Percentiles rank a stretch among this genome's conserved stretches.
These are phyloP conservation scores for Hypomesus transpacificus DNA, from an alignment of 2,113 vertebrate genomes.

Conservation along the genomic window DNA sequence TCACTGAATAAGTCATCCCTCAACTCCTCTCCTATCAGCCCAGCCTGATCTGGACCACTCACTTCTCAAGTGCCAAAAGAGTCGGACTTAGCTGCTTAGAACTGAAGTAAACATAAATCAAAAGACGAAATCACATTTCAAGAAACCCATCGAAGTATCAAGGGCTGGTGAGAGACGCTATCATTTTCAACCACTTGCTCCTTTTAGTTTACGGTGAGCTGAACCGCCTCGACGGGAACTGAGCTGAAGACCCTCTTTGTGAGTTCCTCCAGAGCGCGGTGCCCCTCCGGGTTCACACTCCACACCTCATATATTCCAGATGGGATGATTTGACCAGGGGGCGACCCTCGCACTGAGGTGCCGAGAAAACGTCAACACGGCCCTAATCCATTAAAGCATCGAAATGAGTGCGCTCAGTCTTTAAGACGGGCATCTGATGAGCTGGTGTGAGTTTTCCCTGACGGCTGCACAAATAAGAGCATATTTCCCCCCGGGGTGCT, in stretches of 20 bases:
- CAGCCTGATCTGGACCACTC: background rate
- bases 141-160: background rate
- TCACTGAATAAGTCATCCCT: slow-evolving; percentile 6
- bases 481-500: slow-evolving; percentile 21
- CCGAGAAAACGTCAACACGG: slow-evolving; percentile 59
- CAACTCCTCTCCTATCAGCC: background rate
- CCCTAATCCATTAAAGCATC: slow-evolving; percentile 49
- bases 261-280: slow-evolving; percentile 40
- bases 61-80: background rate
- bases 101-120: background rate
- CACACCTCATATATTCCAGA: slow-evolving; percentile 64
- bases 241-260: slow-evolving; percentile 59
- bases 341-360: slow-evolving; percentile 60
- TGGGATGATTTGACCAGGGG: slow-evolving; percentile 55
- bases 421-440: slow-evolving; percentile 58
- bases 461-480: slow-evolving; percentile 53
- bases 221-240: slow-evolving; percentile 42
- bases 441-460: slow-evolving; percentile 55
- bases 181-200: slow-evolving; percentile 23
- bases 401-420: slow-evolving; percentile 55
- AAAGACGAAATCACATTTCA: background rate
- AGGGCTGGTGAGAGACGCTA: background rate
- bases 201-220: slow-evolving; percentile 35
- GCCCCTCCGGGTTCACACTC: slow-evolving; percentile 39
- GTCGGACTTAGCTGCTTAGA: background rate